Base-by-base conservation (phyloP, 1,140 invertebrate genomes). In the Tetraneura akinire region DNA sequence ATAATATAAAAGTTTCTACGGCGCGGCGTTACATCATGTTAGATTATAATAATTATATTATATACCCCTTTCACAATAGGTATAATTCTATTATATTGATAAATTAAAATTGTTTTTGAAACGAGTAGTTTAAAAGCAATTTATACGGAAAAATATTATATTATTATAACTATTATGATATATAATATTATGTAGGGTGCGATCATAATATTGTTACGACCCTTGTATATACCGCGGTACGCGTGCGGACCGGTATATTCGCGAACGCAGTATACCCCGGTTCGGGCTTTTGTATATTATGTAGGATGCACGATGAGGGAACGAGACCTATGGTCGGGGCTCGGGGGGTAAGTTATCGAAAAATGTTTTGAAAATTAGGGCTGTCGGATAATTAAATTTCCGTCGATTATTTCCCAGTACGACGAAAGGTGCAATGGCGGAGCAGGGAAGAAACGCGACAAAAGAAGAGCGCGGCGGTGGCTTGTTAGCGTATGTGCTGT, bases 341-440 rank as follows among this genome's bases (percentile, higher is more conserved):
- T 9, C 14, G 68, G n/a, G 3, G 23, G 23, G 49, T 6, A 53
- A 26, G 26, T 18, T 10, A 16, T 57, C 51, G 51, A 55, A 76
- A 57, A 68, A 42, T 53, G 53, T 51, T 76, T 73, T 42, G 29
- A n/a, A 57, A 76, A 76, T 76, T 53, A 42, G 29, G 73, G 73
- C 73, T 57, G 73, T 3, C 47, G 71, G 51, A 57, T 74, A 74
- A 55, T 74, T 74, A 74, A 74, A 74, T 74, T 74, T 74, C 51
- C 29, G 71, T 74, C 71, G 71, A 74, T 74, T 74, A 74, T 74
- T 73, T 51, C 26, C 23, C 45, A 10, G 29, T 53, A 32, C 53
- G 29, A 3, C 3, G 51, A 74, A 57, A 74, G 71, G 51, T 74
- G 23, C 51, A n/a, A n/a, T n/a, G n/a, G 29, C 51, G n/a, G 21